These are phyloP conservation scores for Oxygymnocypris stewartii DNA, from an alignment of 2,113 vertebrate species.

Conservation along the genomic window DNA sequence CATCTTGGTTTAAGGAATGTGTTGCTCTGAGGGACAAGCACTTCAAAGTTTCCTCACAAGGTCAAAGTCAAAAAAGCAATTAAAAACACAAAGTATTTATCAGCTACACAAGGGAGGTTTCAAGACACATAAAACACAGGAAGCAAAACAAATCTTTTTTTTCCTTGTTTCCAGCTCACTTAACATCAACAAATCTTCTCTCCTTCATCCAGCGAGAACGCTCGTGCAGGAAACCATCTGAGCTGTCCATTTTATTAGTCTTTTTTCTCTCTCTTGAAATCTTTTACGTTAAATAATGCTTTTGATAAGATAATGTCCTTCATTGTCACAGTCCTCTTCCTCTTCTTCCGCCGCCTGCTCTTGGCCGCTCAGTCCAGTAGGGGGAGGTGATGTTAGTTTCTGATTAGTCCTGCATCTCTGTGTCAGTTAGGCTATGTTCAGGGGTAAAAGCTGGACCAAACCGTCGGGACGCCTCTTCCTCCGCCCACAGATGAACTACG, in stretches of 20 bases:
- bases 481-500: slow-evolving; percentile 79
- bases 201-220: slow-evolving; percentile 38
- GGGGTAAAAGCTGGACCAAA: slow-evolving; percentile 72
- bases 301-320: slow-evolving; percentile 71
- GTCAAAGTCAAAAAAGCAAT: slow-evolving; percentile 51
- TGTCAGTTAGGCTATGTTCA: slow-evolving; percentile 75
- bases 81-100: slow-evolving; percentile 49
- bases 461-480: slow-evolving; percentile 75
- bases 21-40: slow-evolving; percentile 64
- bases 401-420: slow-evolving; percentile 75
- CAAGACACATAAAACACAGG: slow-evolving; percentile 58
- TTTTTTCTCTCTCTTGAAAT: slow-evolving; percentile 35
- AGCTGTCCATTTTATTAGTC: slow-evolving; percentile 22
- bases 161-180: slow-evolving; percentile 46
- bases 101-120: slow-evolving; percentile 55
- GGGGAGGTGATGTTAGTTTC: slow-evolving; percentile 69
- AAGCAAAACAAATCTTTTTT: slow-evolving; percentile 41
- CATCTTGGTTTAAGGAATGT: slow-evolving; percentile 72
- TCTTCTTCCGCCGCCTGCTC: slow-evolving; percentile 49
- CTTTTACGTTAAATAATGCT: slow-evolving; percentile 72
- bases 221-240: slow-evolving; percentile 39
- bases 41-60: slow-evolving; percentile 41
- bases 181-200: slow-evolving; percentile 49
- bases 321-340: slow-evolving; percentile 60
- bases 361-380: slow-evolving; percentile 35